Percentiles rank a stretch among this genome's conserved stretches.
Conservation (phyloP, 1,140 invertebrate genomes). For the Pseudomyrmex pallidus region DNA sequence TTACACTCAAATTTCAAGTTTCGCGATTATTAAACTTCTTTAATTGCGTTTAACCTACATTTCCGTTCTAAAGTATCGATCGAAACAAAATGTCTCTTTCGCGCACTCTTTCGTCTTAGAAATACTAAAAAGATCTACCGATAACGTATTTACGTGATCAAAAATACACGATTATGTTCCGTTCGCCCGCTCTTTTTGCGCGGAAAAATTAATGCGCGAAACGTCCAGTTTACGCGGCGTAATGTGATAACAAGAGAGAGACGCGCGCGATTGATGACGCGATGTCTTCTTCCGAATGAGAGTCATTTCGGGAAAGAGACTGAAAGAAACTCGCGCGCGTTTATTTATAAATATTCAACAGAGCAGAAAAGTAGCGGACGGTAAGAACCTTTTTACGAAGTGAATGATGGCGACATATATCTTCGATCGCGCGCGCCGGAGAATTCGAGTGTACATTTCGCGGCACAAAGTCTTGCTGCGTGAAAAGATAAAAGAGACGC, state of each 20-base stretch:
- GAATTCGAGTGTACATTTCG: neutral
- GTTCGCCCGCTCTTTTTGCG: too few relatives aligned
- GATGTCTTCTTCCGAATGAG: slow-evolving; percentile 16
- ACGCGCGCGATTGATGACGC: neutral
- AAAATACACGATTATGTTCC: too few relatives aligned
- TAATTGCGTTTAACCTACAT: too few relatives aligned
- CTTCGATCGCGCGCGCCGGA: slow-evolving; percentile 24
- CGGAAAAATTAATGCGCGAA: neutral
- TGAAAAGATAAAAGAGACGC: slow-evolving; percentile 60
- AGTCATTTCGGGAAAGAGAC: neutral
- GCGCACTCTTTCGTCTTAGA: too few relatives aligned
- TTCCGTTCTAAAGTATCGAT: too few relatives aligned
- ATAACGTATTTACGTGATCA: too few relatives aligned
- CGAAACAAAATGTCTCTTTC: too few relatives aligned
- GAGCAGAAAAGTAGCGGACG: neutral
- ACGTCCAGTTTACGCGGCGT: too few relatives aligned
- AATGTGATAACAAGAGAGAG: neutral
- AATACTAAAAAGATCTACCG: too few relatives aligned
- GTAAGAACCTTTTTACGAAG: neutral
- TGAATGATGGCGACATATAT: slow-evolving; percentile 24
- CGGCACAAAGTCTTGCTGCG: slow-evolving; percentile 34
- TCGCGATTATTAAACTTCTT: too few relatives aligned
- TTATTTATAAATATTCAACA: slow-evolving; percentile 42
- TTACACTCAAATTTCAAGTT: too few relatives aligned
- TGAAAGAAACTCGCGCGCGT: neutral